Evolutionary conservation across 2,113 vertebrate genomes (phyloP), one percentile per base, ranked within the genome.

Genomic region (Dasyprocta punctata): DNA sequence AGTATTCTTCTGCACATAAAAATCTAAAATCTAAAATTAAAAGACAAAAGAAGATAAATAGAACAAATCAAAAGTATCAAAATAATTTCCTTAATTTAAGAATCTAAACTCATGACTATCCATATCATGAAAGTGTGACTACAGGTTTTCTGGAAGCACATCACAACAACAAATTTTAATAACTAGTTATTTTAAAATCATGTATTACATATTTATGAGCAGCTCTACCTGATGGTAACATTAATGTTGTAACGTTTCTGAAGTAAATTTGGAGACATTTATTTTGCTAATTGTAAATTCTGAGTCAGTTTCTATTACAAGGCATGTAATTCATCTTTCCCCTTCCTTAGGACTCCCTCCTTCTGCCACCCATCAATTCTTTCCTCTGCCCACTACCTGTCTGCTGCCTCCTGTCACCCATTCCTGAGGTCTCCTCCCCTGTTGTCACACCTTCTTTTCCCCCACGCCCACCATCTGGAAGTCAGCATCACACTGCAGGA

Each of bases 391-490:
- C 71, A 92, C 78, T 90, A 86, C 94, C 96, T 96, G 96, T 94
- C 96, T 94, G 71, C 90, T 95, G 36, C 97, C 96, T 96, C 96
- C 98, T 96, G 96, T 88, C 93, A 88, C 94, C 97, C 96, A 96
- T 97, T 97, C 88, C 92, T 52, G 56, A 90, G 82, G 97, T 84
- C 77, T 81, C 89, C 91, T 71, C 96, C 97, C 94, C 96, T 86
- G 88, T 87, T 36, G 97, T 97, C 97, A 92, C 89, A 69, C 87
- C 97, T 96, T 96, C 97, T 90, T 96, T 61, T 84, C 36, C 97
- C 92, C 93, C 92, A 92, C 0, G 38, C 92, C 98, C 95, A 95
- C 98, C 98, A 97, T 98, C 98, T 98, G 98, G 98, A 98, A 97
- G 96, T 86, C 96, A 95, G 75, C 92, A 75, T 89, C 49, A 80